A percentile compares a stretch with the other conserved stretches of the same genome.
Evolutionary conservation across 2,797 vertebrate genomes (phyloP).

Genomic region (Champsocephalus gunnari): DNA sequence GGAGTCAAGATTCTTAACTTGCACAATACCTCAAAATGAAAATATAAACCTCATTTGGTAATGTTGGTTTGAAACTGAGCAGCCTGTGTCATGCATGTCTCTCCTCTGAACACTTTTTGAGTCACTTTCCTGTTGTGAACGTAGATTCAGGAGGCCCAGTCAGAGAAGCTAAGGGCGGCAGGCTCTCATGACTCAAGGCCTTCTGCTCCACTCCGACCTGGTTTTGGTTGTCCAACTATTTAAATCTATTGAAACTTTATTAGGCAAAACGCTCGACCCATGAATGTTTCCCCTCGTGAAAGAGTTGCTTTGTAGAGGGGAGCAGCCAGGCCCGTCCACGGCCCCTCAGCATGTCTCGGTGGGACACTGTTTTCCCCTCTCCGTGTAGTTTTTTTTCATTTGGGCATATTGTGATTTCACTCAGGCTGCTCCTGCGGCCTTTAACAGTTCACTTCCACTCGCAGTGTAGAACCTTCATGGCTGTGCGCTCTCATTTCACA

Average conservation of each 20-base stretch:
- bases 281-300: constrained; percentile 79
- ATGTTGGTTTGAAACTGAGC: background rate
- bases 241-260: constrained; percentile 88
- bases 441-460: constrained; percentile 95
- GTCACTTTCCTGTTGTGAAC: constrained; percentile 26
- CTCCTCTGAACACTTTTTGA: constrained; percentile 33
- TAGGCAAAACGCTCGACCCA: constrained; percentile 69
- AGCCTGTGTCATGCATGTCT: constrained; percentile 10
- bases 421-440: constrained; percentile 92
- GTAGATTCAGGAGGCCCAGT: constrained; percentile 32
- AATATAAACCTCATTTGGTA: constrained; percentile 1
- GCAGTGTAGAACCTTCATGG: constrained; percentile 88
- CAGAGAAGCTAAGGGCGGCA: constrained; percentile 26
- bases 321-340: constrained; percentile 60
- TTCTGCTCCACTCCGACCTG: constrained; percentile 47
- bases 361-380: constrained; percentile 55
- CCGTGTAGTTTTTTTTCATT: constrained; percentile 67
- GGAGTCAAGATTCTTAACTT: background rate
- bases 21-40: background rate
- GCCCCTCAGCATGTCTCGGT: constrained; percentile 65
- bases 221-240: constrained; percentile 72
- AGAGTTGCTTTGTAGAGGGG: constrained; percentile 80
- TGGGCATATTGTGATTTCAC: constrained; percentile 94
- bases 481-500: constrained; percentile 76
- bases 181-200: constrained; percentile 52